A percentile compares a stretch with the other conserved stretches of the same genome.
phyloP scores from a whole-genome alignment of 2,888 invertebrate species.

The Pterobdella sp. region DNA sequence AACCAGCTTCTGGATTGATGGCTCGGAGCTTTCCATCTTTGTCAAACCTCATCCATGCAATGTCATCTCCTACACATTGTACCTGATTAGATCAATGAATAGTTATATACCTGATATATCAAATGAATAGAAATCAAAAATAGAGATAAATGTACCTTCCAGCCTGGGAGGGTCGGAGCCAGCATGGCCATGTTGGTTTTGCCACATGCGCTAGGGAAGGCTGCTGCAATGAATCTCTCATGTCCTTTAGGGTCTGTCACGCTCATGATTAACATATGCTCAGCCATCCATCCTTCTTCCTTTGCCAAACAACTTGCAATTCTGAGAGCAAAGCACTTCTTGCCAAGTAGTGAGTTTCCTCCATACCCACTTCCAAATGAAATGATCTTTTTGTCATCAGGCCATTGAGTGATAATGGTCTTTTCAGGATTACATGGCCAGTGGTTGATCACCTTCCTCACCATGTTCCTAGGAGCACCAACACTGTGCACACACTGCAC shows the following conservation, averaged over 20 bases:
- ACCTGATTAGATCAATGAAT: conserved; percentile 27
- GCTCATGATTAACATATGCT: conserved; percentile 43
- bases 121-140: neutral
- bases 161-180: conserved; percentile 40
- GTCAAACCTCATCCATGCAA: conserved; percentile 43
- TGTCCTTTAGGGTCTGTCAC: conserved; percentile 41
- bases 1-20: conserved; percentile 43
- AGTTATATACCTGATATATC: neutral
- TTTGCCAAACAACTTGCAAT: conserved; percentile 40
- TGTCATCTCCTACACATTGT: conserved; percentile 40
- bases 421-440: conserved; percentile 43
- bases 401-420: conserved; percentile 40
- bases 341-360: conserved; percentile 43
- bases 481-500: conserved; percentile 41
- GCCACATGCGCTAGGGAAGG: conserved; percentile 43
- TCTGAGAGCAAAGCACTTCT: conserved; percentile 43
- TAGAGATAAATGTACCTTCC: conserved; percentile 30
- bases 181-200: conserved; percentile 44
- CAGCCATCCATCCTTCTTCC: conserved; percentile 43
- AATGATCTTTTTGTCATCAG: conserved; percentile 39
- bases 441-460: conserved; percentile 38
- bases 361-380: conserved; percentile 43
- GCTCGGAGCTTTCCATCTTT: conserved; percentile 40
- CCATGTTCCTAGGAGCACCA: conserved; percentile 38
- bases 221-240: conserved; percentile 42